phyloP scores from a whole-genome alignment of 2,888 invertebrate species.

The Meloe dianella region DNA sequence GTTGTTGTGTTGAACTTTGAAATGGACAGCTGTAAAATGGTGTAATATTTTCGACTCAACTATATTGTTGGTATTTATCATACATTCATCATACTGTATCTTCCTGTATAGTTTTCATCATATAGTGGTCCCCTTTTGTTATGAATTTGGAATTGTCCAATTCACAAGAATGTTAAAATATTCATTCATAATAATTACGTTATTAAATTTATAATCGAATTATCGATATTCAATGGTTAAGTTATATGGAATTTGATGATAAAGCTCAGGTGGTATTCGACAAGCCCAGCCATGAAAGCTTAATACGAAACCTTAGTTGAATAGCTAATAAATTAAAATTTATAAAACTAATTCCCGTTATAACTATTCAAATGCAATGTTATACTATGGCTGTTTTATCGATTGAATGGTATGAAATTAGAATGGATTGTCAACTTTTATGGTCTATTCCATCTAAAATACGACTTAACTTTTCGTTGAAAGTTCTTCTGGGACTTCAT shows the following conservation, averaged over 20 bases:
- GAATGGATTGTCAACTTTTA: neutral
- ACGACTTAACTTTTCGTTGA: slow-evolving; percentile 17
- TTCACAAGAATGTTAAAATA: neutral
- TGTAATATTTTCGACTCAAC: slow-evolving; percentile 28
- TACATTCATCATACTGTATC: slow-evolving; percentile 31
- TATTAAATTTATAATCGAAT: neutral
- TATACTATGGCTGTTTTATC: neutral
- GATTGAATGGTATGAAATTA: neutral
- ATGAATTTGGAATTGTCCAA: neutral
- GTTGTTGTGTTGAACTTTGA: slow-evolving; percentile 26
- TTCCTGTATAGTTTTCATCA: neutral
- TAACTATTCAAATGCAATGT: neutral
- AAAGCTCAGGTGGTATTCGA: slow-evolving; percentile 41
- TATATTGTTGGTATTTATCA: slow-evolving; percentile 37
- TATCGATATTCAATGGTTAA: neutral
- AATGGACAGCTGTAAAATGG: slow-evolving; percentile 23
- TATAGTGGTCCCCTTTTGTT: neutral
- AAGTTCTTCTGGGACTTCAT: slow-evolving; percentile 14
- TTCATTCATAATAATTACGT: neutral
- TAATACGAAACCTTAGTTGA: slow-evolving; percentile 42
- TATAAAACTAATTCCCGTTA: slow-evolving; percentile 10
- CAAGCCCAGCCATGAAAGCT: slow-evolving; percentile 41
- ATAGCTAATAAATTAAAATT: slow-evolving; percentile 40
- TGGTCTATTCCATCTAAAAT: neutral
- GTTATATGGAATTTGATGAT: slow-evolving; percentile 14